These are phyloP conservation scores for Pseudonaja textilis DNA, from an alignment of 2,113 vertebrate genomes.

Conservation along the genomic window DNA sequence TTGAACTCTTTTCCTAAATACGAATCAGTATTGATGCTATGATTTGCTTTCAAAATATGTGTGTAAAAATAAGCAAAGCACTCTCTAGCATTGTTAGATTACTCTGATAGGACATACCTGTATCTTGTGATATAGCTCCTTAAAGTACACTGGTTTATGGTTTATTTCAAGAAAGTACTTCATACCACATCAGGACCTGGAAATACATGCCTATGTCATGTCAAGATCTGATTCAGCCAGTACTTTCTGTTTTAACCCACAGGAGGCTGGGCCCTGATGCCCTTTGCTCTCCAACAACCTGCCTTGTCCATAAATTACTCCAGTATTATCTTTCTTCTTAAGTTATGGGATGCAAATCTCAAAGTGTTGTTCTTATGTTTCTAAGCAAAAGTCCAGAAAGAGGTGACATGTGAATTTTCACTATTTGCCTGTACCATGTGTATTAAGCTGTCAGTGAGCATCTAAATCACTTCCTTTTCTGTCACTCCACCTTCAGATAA, in stretches of 20 bases:
- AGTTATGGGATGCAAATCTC: background rate
- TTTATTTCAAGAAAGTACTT: slow-evolving; percentile 40
- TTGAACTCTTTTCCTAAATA: background rate
- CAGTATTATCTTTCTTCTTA: slow-evolving; percentile 36
- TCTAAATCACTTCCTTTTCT: slow-evolving; percentile 97
- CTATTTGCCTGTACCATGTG: slow-evolving; percentile 79
- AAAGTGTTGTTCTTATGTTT: background rate
- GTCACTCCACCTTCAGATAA: slow-evolving; percentile 75
- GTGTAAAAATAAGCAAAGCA: background rate
- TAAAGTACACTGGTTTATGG: slow-evolving; percentile 19
- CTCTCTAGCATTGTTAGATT: background rate
- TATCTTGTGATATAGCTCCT: background rate
- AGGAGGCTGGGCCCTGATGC: slow-evolving; percentile 29
- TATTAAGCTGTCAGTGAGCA: slow-evolving; percentile 95
- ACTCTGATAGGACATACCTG: background rate
- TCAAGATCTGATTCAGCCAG: slow-evolving; percentile 49
- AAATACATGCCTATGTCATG: slow-evolving; percentile 55
- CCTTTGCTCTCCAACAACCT: slow-evolving; percentile 37
- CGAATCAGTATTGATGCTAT: background rate
- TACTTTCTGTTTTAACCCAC: slow-evolving; percentile 44
- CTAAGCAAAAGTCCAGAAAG: slow-evolving; percentile 20
- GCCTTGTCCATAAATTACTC: slow-evolving; percentile 48
- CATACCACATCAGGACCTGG: slow-evolving; percentile 58
- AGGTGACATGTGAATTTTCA: slow-evolving; percentile 56
- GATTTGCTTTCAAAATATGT: background rate